Evolutionary conservation across 64 coral and sea anemone genomes (phyloP).

Genomic region (Trachythela sp.): DNA sequence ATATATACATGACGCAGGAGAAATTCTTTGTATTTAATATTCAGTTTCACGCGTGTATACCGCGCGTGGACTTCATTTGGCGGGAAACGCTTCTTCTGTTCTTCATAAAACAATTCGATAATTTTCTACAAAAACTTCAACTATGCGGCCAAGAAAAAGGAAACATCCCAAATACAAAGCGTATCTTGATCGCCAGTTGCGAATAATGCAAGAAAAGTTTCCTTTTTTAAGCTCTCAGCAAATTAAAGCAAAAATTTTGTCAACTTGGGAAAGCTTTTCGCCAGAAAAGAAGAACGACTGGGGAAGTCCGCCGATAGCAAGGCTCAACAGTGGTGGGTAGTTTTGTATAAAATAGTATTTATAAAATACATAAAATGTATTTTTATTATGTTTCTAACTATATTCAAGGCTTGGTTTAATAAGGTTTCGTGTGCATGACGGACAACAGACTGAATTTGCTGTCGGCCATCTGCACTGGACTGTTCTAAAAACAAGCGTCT

Average conservation of each 20-base stretch:
- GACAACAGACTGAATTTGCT: no score
- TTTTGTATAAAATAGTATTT: no score
- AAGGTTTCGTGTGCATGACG: no score
- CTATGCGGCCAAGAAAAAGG: not conserved
- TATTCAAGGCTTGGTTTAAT: no score
- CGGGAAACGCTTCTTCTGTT: not conserved
- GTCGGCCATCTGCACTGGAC: no score
- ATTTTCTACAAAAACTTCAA: not conserved
- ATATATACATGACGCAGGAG: not conserved
- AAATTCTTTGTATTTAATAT: not conserved
- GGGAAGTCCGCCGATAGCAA: not conserved
- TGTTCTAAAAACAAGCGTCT: no score
- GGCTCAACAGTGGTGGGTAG: not conserved
- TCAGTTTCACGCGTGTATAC: not conserved
- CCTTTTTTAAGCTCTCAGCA: not conserved
- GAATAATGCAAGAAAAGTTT: not conserved
- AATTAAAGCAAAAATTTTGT: not conserved
- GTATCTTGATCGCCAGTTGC: not conserved
- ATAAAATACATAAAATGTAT: no score
- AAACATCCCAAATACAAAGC: slow-evolving; percentile 8
- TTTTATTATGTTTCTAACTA: no score
- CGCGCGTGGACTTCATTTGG: not conserved
- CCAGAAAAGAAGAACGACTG: not conserved
- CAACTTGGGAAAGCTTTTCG: not conserved
- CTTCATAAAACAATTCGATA: not conserved